Conservation (phyloP, 2,113 vertebrate genomes). For the Hoplias malabaricus region DNA sequence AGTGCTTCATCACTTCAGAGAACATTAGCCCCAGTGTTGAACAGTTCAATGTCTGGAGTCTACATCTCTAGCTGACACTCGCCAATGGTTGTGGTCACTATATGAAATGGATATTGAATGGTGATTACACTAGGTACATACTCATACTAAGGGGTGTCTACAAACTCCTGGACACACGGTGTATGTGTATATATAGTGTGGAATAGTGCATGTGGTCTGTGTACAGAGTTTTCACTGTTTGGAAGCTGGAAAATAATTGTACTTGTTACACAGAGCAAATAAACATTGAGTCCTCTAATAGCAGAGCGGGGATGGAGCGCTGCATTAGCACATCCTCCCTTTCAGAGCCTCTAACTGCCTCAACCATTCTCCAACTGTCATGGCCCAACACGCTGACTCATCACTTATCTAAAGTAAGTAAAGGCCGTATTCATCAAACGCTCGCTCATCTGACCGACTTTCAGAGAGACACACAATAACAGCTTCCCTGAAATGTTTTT, state of each 20-base stretch:
- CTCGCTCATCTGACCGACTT: slow-evolving; percentile 35
- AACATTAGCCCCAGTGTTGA: no score
- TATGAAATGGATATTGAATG: no score
- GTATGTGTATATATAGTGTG: neutral
- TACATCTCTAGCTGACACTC: no score
- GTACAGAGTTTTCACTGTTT: neutral
- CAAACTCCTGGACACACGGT: no score
- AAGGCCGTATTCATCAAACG: slow-evolving; percentile 53
- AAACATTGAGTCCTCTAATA: neutral
- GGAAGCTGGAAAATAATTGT: neutral
- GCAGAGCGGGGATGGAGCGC: neutral
- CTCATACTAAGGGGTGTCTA: no score
- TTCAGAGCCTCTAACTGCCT: slow-evolving; percentile 5
- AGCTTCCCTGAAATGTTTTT: slow-evolving; percentile 37
- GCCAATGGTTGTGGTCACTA: no score
- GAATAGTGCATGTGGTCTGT: neutral
- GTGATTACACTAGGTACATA: no score
- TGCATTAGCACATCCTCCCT: neutral
- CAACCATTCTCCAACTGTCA: neutral
- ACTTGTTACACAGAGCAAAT: neutral
- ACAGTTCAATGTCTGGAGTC: no score
- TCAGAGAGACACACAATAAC: slow-evolving; percentile 14
- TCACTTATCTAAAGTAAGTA: slow-evolving; percentile 28
- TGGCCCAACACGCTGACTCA: slow-evolving; percentile 23
- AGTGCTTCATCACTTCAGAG: no score